Evolutionary conservation across 2,113 vertebrate species (phyloP).

Genomic region (Drymodes brunneopygia): DNA sequence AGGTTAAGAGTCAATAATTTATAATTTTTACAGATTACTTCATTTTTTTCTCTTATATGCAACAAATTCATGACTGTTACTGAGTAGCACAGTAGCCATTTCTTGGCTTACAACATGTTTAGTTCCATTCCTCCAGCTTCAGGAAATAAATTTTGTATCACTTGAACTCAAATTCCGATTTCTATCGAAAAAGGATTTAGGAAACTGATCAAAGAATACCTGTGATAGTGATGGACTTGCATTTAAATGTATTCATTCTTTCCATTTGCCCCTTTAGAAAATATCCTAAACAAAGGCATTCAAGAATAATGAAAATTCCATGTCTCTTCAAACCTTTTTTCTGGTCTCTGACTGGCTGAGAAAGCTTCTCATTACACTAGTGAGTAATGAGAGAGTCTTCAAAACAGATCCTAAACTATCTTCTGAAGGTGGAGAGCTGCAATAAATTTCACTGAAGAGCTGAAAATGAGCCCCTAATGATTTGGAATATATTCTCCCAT

Average conservation of each 20-base stretch:
- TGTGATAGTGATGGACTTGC: not conserved
- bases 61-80: not conserved
- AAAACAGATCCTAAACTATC: not conserved
- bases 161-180: not conserved
- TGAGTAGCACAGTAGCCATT: not conserved
- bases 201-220: not conserved
- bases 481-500: conserved; percentile 2
- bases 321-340: not conserved
- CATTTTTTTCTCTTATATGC: not conserved
- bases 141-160: not conserved
- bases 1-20: not conserved
- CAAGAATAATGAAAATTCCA: not conserved
- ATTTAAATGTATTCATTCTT: not conserved
- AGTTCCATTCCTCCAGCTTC: not conserved
- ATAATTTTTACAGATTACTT: not conserved
- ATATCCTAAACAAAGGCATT: not conserved
- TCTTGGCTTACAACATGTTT: not conserved
- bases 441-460: not conserved
- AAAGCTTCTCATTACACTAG: not conserved
- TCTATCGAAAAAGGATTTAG: not conserved
- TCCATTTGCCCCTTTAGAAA: not conserved
- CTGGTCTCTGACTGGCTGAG: not conserved
- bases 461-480: conserved; percentile 21
- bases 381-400: not conserved
- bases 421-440: not conserved